A percentile compares a stretch with the other conserved stretches of the same genome.
Evolutionary conservation across 2,888 invertebrate species (phyloP).

Genomic region (Muschampia plurimacula): DNA sequence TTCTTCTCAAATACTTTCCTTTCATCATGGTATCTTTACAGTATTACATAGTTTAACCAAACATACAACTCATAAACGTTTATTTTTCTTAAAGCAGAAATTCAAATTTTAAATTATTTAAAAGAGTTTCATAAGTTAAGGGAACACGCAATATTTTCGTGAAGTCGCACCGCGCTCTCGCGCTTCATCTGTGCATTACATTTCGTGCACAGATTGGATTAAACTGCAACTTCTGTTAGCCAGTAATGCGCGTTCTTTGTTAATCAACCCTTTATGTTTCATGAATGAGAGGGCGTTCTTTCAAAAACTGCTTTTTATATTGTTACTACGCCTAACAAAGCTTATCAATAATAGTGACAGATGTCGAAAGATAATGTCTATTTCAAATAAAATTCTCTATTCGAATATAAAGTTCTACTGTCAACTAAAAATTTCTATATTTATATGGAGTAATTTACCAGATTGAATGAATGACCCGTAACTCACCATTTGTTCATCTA

Average conservation of each 20-base stretch:
- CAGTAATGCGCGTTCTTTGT: conserved; percentile 20
- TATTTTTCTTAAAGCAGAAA: background rate
- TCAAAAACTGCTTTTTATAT: background rate
- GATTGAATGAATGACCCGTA: conserved; percentile 15
- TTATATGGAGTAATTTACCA: background rate
- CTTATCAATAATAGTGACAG: no score
- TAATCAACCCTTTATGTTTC: conserved; percentile 59
- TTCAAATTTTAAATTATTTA: conserved; percentile 5
- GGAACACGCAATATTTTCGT: conserved; percentile 25
- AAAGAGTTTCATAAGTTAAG: conserved; percentile 4
- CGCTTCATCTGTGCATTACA: conserved; percentile 66
- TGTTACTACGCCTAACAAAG: background rate
- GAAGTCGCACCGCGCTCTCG: conserved; percentile 52
- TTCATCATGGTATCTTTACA: background rate
- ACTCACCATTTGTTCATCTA: conserved; percentile 18
- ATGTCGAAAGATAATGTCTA: no score
- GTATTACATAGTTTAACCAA: background rate
- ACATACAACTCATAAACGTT: background rate
- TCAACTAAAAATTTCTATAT: background rate
- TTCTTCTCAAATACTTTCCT: background rate
- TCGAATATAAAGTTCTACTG: background rate
- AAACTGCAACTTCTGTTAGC: conserved; percentile 58
- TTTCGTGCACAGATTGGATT: conserved; percentile 47
- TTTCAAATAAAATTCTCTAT: background rate
- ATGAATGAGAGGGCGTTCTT: background rate